Evolutionary conservation across 2,797 vertebrate species (phyloP).

Genomic region (Nothura maculosa): DNA sequence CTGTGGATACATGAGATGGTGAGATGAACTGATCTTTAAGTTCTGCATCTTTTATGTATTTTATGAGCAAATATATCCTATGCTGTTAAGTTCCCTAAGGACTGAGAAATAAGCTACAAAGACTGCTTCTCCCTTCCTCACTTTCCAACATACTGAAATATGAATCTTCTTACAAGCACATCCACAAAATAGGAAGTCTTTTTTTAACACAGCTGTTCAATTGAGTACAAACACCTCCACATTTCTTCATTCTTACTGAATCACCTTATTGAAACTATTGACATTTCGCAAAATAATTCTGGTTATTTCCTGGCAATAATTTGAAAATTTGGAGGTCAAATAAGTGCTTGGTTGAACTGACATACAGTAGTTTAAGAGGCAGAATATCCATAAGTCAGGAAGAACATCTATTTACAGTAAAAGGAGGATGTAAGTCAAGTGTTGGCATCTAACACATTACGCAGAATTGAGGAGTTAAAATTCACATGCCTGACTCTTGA

Average conservation of each 20-base stretch:
- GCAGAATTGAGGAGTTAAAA: neutral
- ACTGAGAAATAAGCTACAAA: neutral
- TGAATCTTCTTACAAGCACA: neutral
- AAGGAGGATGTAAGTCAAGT: neutral
- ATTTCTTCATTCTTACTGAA: neutral
- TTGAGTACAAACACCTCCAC: neutral
- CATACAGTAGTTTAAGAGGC: neutral
- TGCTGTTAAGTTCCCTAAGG: neutral
- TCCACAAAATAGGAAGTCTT: neutral
- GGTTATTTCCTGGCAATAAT: neutral
- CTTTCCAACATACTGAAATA: neutral
- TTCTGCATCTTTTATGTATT: neutral
- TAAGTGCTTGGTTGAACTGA: neutral
- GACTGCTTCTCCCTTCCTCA: rapidly evolving
- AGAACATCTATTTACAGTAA: neutral
- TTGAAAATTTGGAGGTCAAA: neutral
- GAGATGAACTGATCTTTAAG: neutral
- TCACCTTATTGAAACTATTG: neutral
- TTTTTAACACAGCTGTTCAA: neutral
- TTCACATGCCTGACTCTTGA: neutral
- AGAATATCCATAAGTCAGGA: neutral
- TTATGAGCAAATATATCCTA: neutral
- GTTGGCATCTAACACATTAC: neutral
- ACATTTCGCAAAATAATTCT: neutral
- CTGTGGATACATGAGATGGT: neutral